phyloP scores from a whole-genome alignment of 2,113 vertebrate species.

The Eurypyga helias region DNA sequence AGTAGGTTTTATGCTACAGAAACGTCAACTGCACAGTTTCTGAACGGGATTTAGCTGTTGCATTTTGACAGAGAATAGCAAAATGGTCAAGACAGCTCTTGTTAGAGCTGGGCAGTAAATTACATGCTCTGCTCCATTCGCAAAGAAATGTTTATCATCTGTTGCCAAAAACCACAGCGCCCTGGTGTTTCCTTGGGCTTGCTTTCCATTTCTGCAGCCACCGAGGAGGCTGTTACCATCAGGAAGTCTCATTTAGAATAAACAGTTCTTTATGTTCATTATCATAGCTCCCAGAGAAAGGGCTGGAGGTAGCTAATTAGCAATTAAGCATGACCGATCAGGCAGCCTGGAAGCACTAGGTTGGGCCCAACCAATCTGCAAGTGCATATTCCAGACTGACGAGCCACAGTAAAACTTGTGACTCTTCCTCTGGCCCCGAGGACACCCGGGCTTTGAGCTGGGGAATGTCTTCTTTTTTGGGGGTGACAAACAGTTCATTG shows the following conservation, averaged over 20 bases:
- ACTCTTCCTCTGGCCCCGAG: neutral
- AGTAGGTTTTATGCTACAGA: constrained; percentile 3
- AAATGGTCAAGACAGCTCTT: constrained; percentile 50
- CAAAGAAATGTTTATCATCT: constrained; percentile 60
- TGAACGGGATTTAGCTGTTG: constrained; percentile 15
- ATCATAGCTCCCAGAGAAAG: constrained; percentile 27
- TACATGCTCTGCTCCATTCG: constrained; percentile 49
- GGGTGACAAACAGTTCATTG: neutral
- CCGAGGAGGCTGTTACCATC: constrained; percentile 51
- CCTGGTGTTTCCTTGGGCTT: constrained; percentile 56
- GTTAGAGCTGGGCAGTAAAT: constrained; percentile 60
- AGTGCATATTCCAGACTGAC: neutral
- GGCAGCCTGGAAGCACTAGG: neutral
- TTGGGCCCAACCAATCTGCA: neutral
- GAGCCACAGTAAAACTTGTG: neutral
- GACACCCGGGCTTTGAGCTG: neutral
- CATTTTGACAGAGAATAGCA: constrained; percentile 35
- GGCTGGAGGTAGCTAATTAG: constrained; percentile 32
- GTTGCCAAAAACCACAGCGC: constrained; percentile 71
- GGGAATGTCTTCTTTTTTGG: neutral
- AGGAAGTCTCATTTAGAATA: constrained; percentile 57
- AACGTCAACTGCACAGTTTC: neutral
- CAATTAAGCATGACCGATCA: neutral
- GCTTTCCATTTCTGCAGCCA: constrained; percentile 60
- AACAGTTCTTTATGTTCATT: constrained; percentile 49